Evolutionary conservation across 2,113 vertebrate species (phyloP).

Genomic region (Varanus komodoensis): DNA sequence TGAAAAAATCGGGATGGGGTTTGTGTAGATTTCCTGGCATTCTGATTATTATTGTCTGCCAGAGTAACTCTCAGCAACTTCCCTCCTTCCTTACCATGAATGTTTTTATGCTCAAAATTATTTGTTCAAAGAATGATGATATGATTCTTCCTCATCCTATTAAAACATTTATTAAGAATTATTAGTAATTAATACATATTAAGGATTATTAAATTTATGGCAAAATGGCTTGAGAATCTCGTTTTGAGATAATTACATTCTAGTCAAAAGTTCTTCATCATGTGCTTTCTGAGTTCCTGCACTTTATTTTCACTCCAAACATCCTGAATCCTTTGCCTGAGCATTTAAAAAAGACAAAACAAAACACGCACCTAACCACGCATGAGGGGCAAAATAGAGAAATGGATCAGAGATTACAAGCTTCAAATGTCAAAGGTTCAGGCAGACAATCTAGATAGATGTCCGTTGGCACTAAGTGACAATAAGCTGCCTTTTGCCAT

Average conservation of each 20-base stretch:
- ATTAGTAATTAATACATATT: conserved; percentile 22
- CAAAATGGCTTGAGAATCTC: neutral
- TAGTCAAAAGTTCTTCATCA: conserved; percentile 25
- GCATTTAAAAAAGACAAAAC: conserved; percentile 26
- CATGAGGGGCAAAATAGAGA: neutral
- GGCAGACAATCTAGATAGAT: conserved; percentile 65
- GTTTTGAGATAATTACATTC: conserved; percentile 53
- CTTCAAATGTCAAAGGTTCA: conserved; percentile 60
- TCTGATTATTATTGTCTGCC: neutral
- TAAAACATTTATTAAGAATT: conserved; percentile 20
- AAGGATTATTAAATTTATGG: conserved; percentile 9
- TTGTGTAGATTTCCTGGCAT: neutral
- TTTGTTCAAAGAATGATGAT: neutral
- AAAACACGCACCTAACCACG: neutral
- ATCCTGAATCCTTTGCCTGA: conserved; percentile 18
- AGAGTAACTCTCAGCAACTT: neutral
- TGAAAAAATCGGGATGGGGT: neutral
- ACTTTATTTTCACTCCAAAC: conserved; percentile 47
- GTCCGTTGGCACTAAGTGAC: conserved; percentile 70
- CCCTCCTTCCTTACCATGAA: no score
- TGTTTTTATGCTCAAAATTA: neutral
- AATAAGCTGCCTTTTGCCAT: conserved; percentile 69
- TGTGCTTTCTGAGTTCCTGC: conserved; percentile 10
- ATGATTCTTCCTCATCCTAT: neutral
- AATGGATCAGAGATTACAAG: conserved; percentile 53